These are phyloP conservation scores for Zonitis immaculata DNA, from an alignment of 2,888 invertebrate species.

Conservation along the genomic window DNA sequence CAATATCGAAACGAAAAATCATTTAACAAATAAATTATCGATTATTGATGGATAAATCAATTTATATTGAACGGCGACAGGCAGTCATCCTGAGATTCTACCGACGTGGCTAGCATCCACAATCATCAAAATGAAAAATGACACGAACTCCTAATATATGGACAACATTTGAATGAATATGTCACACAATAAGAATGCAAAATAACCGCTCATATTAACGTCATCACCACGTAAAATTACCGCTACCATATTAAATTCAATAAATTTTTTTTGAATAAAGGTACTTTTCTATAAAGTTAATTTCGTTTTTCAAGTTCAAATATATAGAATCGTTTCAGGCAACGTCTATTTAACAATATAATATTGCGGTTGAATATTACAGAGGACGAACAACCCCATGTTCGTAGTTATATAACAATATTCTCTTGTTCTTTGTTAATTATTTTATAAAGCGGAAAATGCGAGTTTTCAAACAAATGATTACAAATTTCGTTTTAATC, in stretches of 20 bases:
- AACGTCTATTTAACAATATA: too few relatives aligned
- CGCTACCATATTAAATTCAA: constrained; percentile 30
- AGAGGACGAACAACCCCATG: too few relatives aligned
- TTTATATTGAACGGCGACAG: too few relatives aligned
- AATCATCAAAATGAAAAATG: too few relatives aligned
- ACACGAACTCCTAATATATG: not conserved
- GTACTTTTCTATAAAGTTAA: constrained; percentile 18
- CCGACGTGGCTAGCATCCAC: constrained; percentile 18
- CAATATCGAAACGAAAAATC: too few relatives aligned
- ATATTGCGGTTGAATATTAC: too few relatives aligned
- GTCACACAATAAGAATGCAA: constrained; percentile 4
- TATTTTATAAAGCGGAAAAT: constrained; percentile 7
- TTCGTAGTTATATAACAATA: too few relatives aligned
- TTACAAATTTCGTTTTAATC: too few relatives aligned
- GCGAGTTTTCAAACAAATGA: too few relatives aligned
- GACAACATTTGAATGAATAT: constrained; percentile 11
- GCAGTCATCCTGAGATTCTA: constrained; percentile 18
- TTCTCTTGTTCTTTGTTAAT: constrained; percentile 2
- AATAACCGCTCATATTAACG: constrained; percentile 4
- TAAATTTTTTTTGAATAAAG: constrained; percentile 14
- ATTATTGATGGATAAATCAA: too few relatives aligned
- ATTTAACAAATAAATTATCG: too few relatives aligned
- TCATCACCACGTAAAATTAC: constrained; percentile 23
- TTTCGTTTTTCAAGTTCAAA: constrained; percentile 24
- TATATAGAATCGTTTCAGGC: constrained; percentile 17